phyloP scores from a whole-genome alignment of 64 coral and sea anemone genomes.

The Anthopleura sola region DNA sequence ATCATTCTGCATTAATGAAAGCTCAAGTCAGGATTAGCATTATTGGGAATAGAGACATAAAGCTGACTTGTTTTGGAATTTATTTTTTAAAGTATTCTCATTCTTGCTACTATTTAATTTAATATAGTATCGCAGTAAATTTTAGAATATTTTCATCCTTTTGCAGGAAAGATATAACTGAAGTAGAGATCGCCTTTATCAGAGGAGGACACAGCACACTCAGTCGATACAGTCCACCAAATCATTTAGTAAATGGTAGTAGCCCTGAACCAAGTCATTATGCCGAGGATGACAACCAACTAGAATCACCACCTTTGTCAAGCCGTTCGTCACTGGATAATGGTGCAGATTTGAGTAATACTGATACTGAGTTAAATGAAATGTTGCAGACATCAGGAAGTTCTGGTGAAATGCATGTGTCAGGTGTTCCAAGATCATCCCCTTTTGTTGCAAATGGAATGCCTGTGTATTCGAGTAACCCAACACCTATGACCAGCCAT shows the following conservation, averaged over 20 bases:
- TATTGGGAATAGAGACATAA: not conserved
- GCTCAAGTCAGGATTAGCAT: not conserved
- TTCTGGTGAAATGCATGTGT: conserved; percentile 8
- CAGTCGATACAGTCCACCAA: not conserved
- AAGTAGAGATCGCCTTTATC: conserved; percentile 23
- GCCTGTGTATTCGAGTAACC: not conserved
- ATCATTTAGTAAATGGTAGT: conserved; percentile 1
- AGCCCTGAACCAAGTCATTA: not conserved
- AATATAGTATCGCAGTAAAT: not conserved
- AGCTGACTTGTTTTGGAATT: not conserved
- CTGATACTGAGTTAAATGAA: conserved; percentile 40
- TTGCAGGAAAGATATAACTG: conserved; percentile 7
- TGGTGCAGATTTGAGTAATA: conserved; percentile 44
- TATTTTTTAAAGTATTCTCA: not conserved
- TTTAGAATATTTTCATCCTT: not conserved
- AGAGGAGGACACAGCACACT: not conserved
- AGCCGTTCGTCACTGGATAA: conserved; percentile 33
- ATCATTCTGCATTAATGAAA: not conserved
- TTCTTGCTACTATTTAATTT: not conserved
- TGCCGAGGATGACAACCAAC: not conserved
- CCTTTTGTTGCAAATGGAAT: conserved; percentile 6
- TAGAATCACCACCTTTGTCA: conserved; percentile 15
- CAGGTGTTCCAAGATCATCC: not conserved
- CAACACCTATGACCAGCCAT: not conserved
- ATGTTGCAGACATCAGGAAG: conserved; percentile 18